Evolutionary conservation across 1,140 invertebrate genomes (phyloP), one percentile per base, ranked within the genome.

Genomic region (Caerostris darwini): DNA sequence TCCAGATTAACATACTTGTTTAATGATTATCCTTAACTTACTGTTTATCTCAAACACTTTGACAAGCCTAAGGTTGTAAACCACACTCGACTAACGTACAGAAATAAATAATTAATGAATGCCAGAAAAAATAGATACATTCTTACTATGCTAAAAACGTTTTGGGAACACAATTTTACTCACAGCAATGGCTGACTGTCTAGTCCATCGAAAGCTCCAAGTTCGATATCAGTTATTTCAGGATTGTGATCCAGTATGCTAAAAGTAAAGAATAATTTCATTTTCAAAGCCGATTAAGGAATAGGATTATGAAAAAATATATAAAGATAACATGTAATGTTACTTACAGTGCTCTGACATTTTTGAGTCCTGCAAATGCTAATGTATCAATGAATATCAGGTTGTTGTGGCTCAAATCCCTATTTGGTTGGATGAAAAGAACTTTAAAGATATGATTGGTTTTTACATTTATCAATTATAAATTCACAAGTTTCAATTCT

Each of bases 371-470:
- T 83, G 93, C 94, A 92, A 95, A 95, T 14, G 95, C 95, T 67
- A 56, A 93, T 17, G 58, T 19, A n/a, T 57, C 95, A 88, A 81
- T 95, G 8, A 90, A 77, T 14, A 58, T 83, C 34, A 94, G 7
- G 53, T 61, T 86, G 14, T 95, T 95, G 92, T 95, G 90, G 12
- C 95, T 94, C 4, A 95, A 81, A 94, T 95, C 95, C 7, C 95
- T 95, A 17, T n/a, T 12, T 7, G 3, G 5, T 88, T 56, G 90
- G 53, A 77, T 69, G 59, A 50, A 69, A 67, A 54, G 12, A 67
- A 67, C n/a, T 67, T 14, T 14, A 67, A 14, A n/a, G n/a, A 67
- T 12, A 67, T 34, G 12, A 67, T 5, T 67, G n/a, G 34, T 14
- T 14, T 67, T 14, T 3, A 14, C 12, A 67, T 67, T 67, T 67